Evolutionary conservation across 2,888 invertebrate genomes (phyloP).

Genomic region (Athrips mouffetella): DNA sequence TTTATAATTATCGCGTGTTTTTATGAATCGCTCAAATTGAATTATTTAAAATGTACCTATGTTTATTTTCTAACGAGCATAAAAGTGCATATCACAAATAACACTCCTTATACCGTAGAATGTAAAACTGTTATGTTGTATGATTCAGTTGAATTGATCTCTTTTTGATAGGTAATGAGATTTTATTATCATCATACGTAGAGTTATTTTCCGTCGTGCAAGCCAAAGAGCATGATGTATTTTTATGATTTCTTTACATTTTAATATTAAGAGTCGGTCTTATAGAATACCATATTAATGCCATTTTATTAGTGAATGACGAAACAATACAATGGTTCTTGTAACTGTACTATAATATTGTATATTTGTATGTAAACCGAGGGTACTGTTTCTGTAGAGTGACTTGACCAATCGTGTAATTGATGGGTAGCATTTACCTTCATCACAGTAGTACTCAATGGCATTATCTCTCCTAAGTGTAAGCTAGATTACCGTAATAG

Average conservation of each 20-base stretch:
- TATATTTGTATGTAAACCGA: constrained; percentile 74
- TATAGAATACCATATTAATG: constrained; percentile 71
- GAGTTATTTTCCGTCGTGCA: constrained; percentile 72
- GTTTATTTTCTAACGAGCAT: constrained; percentile 37
- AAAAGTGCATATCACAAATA: constrained; percentile 64
- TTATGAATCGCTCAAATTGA: constrained; percentile 50
- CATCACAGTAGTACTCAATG: constrained; percentile 70
- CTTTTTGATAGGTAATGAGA: constrained; percentile 61
- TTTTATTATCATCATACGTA: constrained; percentile 51
- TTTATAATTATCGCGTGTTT: constrained; percentile 28
- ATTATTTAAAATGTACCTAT: constrained; percentile 25
- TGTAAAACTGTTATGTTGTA: constrained; percentile 43
- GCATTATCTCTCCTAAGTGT: constrained; percentile 75
- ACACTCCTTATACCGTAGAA: constrained; percentile 36
- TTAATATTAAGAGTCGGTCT: constrained; percentile 65
- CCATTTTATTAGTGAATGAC: constrained; percentile 74
- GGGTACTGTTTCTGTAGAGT: constrained; percentile 64
- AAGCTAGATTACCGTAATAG: constrained; percentile 80
- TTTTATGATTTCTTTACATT: constrained; percentile 70
- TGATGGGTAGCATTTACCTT: constrained; percentile 47
- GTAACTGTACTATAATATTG: constrained; percentile 71
- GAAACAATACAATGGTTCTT: constrained; percentile 64
- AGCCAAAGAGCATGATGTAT: constrained; percentile 78
- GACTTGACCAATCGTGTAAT: constrained; percentile 74
- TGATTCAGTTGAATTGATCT: constrained; percentile 66